These are phyloP conservation scores for Drosophila ezoana DNA, from an alignment of 2,888 invertebrate species.

Conservation along the genomic window DNA sequence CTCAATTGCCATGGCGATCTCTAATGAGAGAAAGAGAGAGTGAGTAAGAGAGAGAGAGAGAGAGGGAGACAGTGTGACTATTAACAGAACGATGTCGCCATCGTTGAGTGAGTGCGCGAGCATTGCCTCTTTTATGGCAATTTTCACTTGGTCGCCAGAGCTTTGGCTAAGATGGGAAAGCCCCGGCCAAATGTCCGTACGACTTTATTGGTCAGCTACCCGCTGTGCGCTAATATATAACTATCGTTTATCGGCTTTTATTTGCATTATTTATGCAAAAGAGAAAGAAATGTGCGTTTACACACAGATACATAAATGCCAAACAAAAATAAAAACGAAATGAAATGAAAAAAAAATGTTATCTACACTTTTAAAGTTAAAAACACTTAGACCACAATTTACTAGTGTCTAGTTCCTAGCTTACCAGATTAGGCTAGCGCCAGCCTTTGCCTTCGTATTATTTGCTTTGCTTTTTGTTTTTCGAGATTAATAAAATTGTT, in stretches of 20 bases:
- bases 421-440: no score
- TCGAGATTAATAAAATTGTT: no score
- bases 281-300: constrained; percentile 41
- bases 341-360: no score
- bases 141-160: constrained; percentile 65
- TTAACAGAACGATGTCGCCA: constrained; percentile 76
- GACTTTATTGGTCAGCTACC: constrained; percentile 69
- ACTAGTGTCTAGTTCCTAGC: no score
- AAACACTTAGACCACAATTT: no score
- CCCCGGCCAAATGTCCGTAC: constrained; percentile 40
- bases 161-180: constrained; percentile 44
- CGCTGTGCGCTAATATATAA: constrained; percentile 70
- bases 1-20: constrained; percentile 35
- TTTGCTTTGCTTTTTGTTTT: no score
- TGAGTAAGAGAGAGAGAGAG: not conserved
- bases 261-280: constrained; percentile 74
- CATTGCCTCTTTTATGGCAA: constrained; percentile 77
- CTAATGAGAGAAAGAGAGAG: constrained; percentile 12
- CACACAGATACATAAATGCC: not conserved
- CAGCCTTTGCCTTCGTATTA: no score
- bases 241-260: constrained; percentile 71
- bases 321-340: no score
- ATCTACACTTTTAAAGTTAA: no score
- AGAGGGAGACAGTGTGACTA: constrained; percentile 64
- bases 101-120: constrained; percentile 55